Evolutionary conservation across 1,140 invertebrate species (phyloP).

Genomic region (Drosophila nannoptera): DNA sequence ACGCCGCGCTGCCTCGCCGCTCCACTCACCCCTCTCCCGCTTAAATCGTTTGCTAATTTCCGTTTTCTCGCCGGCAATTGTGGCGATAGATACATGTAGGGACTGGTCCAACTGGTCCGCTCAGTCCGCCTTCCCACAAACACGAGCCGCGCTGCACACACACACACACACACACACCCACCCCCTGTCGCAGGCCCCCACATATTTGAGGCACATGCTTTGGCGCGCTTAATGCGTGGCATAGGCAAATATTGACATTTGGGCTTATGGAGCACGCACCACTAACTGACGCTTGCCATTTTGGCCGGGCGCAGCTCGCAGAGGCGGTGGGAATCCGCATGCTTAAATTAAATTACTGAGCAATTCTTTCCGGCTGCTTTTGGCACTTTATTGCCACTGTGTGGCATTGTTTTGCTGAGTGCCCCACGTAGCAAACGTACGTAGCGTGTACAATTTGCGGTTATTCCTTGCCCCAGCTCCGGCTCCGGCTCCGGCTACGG

Average conservation of each 20-base stretch:
- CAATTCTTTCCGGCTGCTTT: conserved; percentile 74
- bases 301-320: conserved; percentile 16
- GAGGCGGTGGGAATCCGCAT: conserved; percentile 7
- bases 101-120: conserved; percentile 48
- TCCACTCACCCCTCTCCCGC: conserved; percentile 8
- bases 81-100: conserved; percentile 42
- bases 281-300: conserved; percentile 55
- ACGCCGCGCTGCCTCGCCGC: conserved; percentile 43
- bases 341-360: conserved; percentile 75
- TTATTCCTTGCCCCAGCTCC: conserved; percentile 7
- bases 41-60: conserved; percentile 77
- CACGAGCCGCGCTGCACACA: background rate
- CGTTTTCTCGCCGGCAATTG: conserved; percentile 50
- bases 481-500: too few relatives aligned
- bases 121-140: conserved; percentile 15
- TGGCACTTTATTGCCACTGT: conserved; percentile 24
- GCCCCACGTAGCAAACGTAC: conserved; percentile 56
- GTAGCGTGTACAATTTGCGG: conserved; percentile 57
- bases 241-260: conserved; percentile 76
- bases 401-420: conserved; percentile 50
- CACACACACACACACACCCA: background rate
- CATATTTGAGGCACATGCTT: conserved; percentile 55
- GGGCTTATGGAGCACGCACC: conserved; percentile 70
- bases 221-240: conserved; percentile 59
- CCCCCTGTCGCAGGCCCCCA: background rate